These are phyloP conservation scores for Xiphophorus couchianus DNA, from an alignment of 2,113 vertebrate genomes.

Conservation along the genomic window DNA sequence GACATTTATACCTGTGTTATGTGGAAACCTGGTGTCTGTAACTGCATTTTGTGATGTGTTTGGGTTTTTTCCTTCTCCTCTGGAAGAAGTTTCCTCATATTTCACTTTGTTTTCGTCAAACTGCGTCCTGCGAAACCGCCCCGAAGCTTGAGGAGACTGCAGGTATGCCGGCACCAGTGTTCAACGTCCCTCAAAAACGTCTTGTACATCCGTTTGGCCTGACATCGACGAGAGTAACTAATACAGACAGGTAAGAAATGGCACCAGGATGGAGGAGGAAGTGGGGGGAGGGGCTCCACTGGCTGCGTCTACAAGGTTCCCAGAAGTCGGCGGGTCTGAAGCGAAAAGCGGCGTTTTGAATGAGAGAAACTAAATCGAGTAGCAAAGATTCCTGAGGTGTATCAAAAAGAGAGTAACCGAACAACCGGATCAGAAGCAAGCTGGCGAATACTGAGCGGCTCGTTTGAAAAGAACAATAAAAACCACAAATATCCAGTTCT, in stretches of 20 bases:
- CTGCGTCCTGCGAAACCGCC: conserved; percentile 48
- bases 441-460: conserved; percentile 41
- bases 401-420: conserved; percentile 59
- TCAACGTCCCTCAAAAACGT: conserved; percentile 53
- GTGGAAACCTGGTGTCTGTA: neutral
- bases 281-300: conserved; percentile 13
- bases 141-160: conserved; percentile 74
- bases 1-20: neutral
- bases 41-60: conserved; percentile 4
- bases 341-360: neutral
- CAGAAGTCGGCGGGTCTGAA: too few species aligned
- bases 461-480: neutral
- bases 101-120: conserved; percentile 30
- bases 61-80: neutral
- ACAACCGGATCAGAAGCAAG: conserved; percentile 60
- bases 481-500: conserved; percentile 41
- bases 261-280: conserved; percentile 77
- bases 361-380: conserved; percentile 31
- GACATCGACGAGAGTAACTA: conserved; percentile 73
- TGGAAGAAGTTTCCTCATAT: conserved; percentile 17
- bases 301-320: neutral
- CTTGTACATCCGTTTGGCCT: conserved; percentile 76
- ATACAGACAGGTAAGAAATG: conserved; percentile 53
- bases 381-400: conserved; percentile 78
- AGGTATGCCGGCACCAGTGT: conserved; percentile 74